Evolutionary conservation across 2,797 vertebrate genomes (phyloP).

Genomic region (Xenops minutus): DNA sequence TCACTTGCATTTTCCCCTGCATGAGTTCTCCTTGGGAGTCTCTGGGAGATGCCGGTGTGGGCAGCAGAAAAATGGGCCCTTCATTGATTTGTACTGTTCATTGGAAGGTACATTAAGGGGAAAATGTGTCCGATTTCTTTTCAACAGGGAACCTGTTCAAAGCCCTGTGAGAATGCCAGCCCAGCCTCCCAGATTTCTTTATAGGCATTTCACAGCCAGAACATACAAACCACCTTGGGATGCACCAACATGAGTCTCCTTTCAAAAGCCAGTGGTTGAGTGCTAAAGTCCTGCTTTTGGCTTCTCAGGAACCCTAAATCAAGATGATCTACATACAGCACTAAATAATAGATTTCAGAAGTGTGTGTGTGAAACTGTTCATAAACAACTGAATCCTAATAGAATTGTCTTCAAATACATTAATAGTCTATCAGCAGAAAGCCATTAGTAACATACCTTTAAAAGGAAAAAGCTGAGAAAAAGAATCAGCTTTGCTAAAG

Average conservation of each 20-base stretch:
- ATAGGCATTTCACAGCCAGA: background rate
- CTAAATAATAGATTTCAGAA: background rate
- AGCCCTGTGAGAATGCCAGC: background rate
- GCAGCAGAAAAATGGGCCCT: background rate
- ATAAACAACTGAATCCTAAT: background rate
- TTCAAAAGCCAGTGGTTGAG: background rate
- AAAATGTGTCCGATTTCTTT: background rate
- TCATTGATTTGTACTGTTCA: rapidly evolving
- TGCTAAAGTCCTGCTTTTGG: background rate
- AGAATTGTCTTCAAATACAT: background rate
- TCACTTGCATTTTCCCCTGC: background rate
- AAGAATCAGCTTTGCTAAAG: background rate
- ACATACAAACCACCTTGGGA: background rate
- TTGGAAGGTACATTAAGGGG: rapidly evolving
- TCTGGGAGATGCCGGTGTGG: background rate
- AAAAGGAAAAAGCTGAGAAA: background rate
- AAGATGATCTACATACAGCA: background rate
- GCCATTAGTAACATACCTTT: background rate
- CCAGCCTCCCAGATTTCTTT: background rate
- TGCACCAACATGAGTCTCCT: background rate
- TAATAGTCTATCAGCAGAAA: background rate
- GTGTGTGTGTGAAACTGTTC: background rate
- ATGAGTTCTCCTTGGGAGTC: background rate
- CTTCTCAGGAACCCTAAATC: background rate
- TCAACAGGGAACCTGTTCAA: background rate